Evolutionary conservation across 2,888 invertebrate genomes (phyloP).

Genomic region (Apodemia duryi): DNA sequence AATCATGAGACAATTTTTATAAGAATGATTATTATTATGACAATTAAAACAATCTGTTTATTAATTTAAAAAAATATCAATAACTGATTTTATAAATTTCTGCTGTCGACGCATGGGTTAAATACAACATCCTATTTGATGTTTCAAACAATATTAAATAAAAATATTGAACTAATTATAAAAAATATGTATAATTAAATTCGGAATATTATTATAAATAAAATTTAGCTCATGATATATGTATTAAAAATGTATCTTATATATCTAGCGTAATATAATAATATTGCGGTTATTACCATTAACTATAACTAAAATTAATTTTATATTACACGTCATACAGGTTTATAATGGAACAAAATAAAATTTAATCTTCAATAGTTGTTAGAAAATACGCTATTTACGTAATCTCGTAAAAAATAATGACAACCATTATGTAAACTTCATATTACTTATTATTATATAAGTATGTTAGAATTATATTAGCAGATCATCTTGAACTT

Average conservation of each 20-base stretch:
- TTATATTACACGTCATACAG: constrained; percentile 4
- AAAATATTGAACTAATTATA: too few relatives aligned
- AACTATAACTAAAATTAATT: background rate
- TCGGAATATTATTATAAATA: background rate
- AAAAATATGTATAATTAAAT: background rate
- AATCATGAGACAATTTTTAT: background rate
- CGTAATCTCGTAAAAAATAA: constrained; percentile 10
- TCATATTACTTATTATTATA: background rate
- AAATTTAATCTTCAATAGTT: constrained; percentile 10
- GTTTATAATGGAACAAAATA: constrained; percentile 15
- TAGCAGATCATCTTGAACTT: background rate
- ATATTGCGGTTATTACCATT: background rate
- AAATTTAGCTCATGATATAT: background rate
- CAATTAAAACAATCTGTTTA: background rate
- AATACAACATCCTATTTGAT: background rate
- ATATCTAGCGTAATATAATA: background rate
- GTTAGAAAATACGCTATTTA: constrained; percentile 8
- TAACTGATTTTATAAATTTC: too few relatives aligned
- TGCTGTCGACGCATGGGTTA: background rate
- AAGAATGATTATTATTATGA: background rate
- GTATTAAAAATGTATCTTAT: background rate
- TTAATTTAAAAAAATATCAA: background rate
- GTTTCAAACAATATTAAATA: background rate
- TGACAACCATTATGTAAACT: background rate
- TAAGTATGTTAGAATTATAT: background rate